Conservation (phyloP, 2,888 invertebrate species). For the Hylaea fasciaria region DNA sequence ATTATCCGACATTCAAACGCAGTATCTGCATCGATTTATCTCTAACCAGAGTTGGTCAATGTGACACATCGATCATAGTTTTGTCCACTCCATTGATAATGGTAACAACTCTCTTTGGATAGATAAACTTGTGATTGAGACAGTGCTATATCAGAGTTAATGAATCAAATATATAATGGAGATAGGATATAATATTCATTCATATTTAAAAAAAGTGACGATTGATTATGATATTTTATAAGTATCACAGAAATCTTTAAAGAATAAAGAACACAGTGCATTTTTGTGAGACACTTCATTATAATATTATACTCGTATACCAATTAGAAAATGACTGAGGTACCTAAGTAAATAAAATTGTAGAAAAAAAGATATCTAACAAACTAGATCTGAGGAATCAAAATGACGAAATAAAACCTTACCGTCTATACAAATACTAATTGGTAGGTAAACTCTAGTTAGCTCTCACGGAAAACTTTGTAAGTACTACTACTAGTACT, state of each 20-base stretch:
- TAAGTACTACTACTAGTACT: too few species aligned
- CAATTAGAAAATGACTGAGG: too few species aligned
- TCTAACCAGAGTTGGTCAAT: slow-evolving; percentile 57
- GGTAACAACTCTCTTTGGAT: slow-evolving; percentile 53
- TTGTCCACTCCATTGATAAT: slow-evolving; percentile 74
- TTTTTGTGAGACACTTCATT: too few species aligned
- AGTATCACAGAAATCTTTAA: neutral
- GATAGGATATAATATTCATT: neutral
- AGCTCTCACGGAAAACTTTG: slow-evolving; percentile 40
- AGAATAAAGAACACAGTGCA: neutral
- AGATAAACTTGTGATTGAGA: slow-evolving; percentile 33
- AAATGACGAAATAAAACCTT: neutral
- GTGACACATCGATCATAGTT: slow-evolving; percentile 78
- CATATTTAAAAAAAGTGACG: neutral
- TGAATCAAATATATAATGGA: slow-evolving; percentile 24
- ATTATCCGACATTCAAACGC: slow-evolving; percentile 63
- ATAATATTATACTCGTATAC: too few species aligned
- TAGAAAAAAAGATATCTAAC: too few species aligned
- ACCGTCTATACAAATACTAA: slow-evolving; percentile 31
- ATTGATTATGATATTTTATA: too few species aligned
- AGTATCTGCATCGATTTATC: slow-evolving; percentile 72
- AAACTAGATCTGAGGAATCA: too few species aligned
- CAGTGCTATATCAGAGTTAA: slow-evolving; percentile 26
- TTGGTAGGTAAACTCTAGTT: slow-evolving; percentile 39
- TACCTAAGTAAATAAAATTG: too few species aligned